These are phyloP conservation scores for Oreochromis spilurus DNA, from an alignment of 2,113 vertebrate species.

Conservation along the genomic window DNA sequence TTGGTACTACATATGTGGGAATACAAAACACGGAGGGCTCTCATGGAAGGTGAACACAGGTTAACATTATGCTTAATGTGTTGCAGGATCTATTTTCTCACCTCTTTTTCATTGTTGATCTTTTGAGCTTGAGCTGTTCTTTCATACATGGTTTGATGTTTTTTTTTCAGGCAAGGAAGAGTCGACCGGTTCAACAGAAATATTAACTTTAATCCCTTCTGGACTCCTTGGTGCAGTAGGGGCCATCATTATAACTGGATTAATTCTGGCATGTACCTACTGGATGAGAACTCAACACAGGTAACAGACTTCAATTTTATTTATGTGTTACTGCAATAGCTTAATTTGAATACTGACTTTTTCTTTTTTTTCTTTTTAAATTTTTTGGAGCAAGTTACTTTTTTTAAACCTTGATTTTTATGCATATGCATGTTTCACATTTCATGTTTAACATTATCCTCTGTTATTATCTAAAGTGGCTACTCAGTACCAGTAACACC, in stretches of 20 bases:
- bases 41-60: background rate
- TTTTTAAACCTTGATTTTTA: background rate
- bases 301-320: background rate
- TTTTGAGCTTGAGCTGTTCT: background rate
- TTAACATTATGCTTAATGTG: background rate
- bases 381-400: background rate
- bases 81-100: background rate
- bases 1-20: background rate
- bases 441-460: background rate
- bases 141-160: accelerated
- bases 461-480: background rate
- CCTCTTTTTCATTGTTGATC: background rate
- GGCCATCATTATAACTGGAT: background rate
- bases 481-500: background rate
- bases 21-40: accelerated
- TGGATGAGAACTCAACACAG: background rate
- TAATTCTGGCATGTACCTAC: background rate
- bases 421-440: background rate
- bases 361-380: accelerated
- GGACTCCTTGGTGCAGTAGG: background rate
- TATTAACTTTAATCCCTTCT: background rate
- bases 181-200: accelerated
- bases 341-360: background rate
- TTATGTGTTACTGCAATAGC: background rate
- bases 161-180: background rate